phyloP scores from a whole-genome alignment of 2,888 invertebrate species.

The Tanypteryx hageni region DNA sequence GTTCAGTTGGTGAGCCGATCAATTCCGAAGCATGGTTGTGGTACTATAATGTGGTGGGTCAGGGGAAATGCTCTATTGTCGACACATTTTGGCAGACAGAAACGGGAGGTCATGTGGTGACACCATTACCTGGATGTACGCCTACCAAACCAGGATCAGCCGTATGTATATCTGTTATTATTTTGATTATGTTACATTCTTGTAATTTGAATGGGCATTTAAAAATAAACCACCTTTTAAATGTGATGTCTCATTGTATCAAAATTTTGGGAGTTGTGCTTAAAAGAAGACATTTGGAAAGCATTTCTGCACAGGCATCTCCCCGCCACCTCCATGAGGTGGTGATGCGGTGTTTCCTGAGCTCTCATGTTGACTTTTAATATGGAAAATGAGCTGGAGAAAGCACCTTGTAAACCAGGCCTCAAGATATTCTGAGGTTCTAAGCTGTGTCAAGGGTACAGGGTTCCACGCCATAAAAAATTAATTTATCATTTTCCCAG shows the following conservation, averaged over 20 bases:
- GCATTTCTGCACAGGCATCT: too few relatives aligned
- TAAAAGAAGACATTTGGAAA: too few relatives aligned
- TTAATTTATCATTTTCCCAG: too few relatives aligned
- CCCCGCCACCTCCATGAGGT: too few relatives aligned
- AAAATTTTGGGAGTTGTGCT: too few relatives aligned
- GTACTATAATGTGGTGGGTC: conserved; percentile 92
- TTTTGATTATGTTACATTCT: background rate
- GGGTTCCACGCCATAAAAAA: too few relatives aligned
- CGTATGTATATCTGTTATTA: conserved; percentile 78
- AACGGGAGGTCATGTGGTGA: conserved; percentile 98
- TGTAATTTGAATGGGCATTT: background rate
- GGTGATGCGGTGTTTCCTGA: too few relatives aligned
- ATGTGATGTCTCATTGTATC: background rate
- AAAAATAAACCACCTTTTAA: background rate
- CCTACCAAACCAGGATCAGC: conserved; percentile 99
- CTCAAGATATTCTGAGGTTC: too few relatives aligned
- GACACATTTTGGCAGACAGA: conserved; percentile 99
- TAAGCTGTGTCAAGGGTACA: too few relatives aligned
- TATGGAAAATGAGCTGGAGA: too few relatives aligned
- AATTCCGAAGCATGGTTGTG: conserved; percentile 99
- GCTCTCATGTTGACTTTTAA: too few relatives aligned
- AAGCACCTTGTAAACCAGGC: too few relatives aligned
- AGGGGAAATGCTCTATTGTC: conserved; percentile 91
- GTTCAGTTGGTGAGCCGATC: conserved; percentile 99
- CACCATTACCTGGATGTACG: conserved; percentile 96